Percentiles rank a stretch among this genome's conserved stretches.
Conservation (phyloP, 1,140 invertebrate genomes). For the Nephila pilipes region DNA sequence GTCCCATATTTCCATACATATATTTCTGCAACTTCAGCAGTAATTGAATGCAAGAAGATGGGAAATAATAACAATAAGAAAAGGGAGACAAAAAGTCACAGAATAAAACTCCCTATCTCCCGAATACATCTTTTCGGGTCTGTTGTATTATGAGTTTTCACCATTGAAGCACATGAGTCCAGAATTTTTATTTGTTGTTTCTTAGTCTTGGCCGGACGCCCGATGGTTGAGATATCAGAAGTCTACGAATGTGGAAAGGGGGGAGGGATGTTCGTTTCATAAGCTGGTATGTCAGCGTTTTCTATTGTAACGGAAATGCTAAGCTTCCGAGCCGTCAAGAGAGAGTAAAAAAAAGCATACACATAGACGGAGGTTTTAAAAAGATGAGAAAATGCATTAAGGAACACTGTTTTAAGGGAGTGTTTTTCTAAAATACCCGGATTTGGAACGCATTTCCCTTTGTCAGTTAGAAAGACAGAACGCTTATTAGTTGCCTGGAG, state of each 20-base stretch:
- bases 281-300: conserved; percentile 58
- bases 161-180: background rate
- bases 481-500: background rate
- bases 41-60: conserved; percentile 2
- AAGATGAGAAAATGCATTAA: conserved; percentile 24
- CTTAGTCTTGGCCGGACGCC: conserved; percentile 35
- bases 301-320: conserved; percentile 43
- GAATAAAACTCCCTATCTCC: background rate
- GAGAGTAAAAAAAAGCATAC: background rate
- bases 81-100: background rate
- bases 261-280: conserved; percentile 18
- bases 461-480: background rate
- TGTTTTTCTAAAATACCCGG: background rate
- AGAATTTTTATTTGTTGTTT: conserved; percentile 2
- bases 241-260: background rate
- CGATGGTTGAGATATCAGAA: background rate
- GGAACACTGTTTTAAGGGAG: conserved; percentile 28
- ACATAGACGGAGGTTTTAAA: background rate
- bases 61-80: too few species aligned
- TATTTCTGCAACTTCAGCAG: background rate
- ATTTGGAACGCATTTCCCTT: background rate
- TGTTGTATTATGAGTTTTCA: background rate
- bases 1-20: conserved; percentile 9
- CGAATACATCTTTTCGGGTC: background rate
- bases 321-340: background rate